Conservation (phyloP, 2,797 vertebrate species). For the Lemur catta region DNA sequence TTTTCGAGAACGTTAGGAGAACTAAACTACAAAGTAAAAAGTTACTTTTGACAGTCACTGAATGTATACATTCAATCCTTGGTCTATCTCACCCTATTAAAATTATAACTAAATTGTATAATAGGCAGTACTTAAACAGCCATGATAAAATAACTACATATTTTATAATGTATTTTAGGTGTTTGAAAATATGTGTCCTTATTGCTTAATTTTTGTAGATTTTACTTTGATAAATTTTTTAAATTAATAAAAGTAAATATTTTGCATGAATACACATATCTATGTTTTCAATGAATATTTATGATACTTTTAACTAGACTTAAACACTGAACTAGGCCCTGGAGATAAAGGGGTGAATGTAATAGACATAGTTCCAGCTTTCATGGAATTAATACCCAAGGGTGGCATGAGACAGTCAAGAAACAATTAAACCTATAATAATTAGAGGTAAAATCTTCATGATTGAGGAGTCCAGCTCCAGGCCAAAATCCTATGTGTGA, state of each 20-base stretch:
- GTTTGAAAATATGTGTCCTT: background rate
- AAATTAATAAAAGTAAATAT: background rate
- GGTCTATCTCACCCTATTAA: background rate
- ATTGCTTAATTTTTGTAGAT: background rate
- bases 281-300: background rate
- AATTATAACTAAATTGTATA: background rate
- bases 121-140: background rate
- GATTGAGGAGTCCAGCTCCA: background rate
- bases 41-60: background rate
- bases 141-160: background rate
- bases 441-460: background rate
- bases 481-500: background rate
- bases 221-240: background rate
- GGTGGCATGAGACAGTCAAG: background rate
- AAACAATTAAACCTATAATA: background rate
- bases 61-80: background rate
- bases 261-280: background rate
- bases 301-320: background rate
- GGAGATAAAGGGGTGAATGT: background rate
- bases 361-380: background rate
- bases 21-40: background rate
- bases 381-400: background rate
- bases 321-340: background rate
- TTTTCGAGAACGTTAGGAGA: background rate
- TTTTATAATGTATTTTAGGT: background rate